Percentiles rank a stretch among this genome's conserved stretches.
Evolutionary conservation across 2,888 invertebrate species (phyloP).

Genomic region (Idaea aversata): DNA sequence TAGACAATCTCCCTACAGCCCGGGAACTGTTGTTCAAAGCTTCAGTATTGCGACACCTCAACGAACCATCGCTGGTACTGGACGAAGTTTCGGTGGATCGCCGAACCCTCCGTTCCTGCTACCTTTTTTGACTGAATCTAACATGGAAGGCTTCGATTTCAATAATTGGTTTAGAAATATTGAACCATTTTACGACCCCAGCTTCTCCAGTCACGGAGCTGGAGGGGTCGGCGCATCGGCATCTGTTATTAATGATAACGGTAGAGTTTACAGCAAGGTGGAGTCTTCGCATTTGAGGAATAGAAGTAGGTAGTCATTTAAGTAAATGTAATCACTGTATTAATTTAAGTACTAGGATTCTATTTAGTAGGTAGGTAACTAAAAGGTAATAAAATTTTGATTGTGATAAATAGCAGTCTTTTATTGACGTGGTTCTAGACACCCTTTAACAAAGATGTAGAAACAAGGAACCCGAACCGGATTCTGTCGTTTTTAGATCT

Average conservation of each 20-base stretch:
- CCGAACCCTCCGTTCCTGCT: slow-evolving; percentile 35
- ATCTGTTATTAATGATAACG: slow-evolving; percentile 54
- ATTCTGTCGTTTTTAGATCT: slow-evolving; percentile 60
- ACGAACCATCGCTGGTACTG: slow-evolving; percentile 40
- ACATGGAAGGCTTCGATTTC: slow-evolving; percentile 42
- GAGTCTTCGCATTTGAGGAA: slow-evolving; percentile 47
- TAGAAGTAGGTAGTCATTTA: slow-evolving; percentile 14
- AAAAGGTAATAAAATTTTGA: slow-evolving; percentile 7
- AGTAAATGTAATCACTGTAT: slow-evolving; percentile 2
- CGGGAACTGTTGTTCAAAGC: slow-evolving; percentile 32
- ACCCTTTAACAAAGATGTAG: slow-evolving; percentile 43
- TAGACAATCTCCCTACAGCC: slow-evolving; percentile 15
- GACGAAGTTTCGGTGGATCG: slow-evolving; percentile 44
- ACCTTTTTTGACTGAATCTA: slow-evolving; percentile 48
- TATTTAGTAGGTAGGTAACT: slow-evolving; percentile 16
- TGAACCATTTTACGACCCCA: slow-evolving; percentile 47
- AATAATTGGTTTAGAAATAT: slow-evolving; percentile 48
- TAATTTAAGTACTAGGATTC: slow-evolving; percentile 8
- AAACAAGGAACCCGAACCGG: slow-evolving; percentile 49
- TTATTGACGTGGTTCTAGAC: slow-evolving; percentile 38
- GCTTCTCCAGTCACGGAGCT: slow-evolving; percentile 34
- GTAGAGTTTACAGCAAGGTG: slow-evolving; percentile 53
- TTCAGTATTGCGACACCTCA: slow-evolving; percentile 47
- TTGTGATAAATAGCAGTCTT: slow-evolving; percentile 31
- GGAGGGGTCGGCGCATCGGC: slow-evolving; percentile 32